Conservation (phyloP, 2,797 vertebrate genomes). For the Cyclopterus lumpus region DNA sequence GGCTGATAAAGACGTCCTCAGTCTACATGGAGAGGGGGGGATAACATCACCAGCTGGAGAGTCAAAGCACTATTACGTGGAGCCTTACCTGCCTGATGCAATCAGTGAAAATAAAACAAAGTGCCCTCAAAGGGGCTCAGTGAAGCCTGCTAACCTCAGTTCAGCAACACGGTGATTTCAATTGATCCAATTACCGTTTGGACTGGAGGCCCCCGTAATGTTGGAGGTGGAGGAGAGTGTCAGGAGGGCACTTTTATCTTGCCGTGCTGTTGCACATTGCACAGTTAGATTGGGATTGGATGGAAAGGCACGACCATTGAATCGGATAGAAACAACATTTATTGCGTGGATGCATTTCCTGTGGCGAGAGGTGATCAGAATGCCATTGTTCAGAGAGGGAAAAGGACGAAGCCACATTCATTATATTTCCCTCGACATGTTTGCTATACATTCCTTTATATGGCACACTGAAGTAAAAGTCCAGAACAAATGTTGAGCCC, state of each 20-base stretch:
- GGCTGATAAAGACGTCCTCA: conserved; percentile 63
- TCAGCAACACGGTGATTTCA: conserved; percentile 56
- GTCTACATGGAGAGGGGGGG: conserved; percentile 47
- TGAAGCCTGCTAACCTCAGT: conserved; percentile 59
- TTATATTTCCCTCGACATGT: conserved; percentile 1
- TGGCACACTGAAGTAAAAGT: neutral
- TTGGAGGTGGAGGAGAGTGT: conserved; percentile 35
- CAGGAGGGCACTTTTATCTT: conserved; percentile 54
- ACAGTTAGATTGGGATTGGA: conserved; percentile 26
- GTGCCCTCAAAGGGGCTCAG: conserved; percentile 48
- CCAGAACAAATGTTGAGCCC: neutral
- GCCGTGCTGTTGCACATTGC: conserved; percentile 32
- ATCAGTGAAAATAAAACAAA: conserved; percentile 73
- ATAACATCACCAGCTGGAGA: conserved; percentile 67
- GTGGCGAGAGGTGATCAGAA: conserved; percentile 5
- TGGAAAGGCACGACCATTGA: neutral
- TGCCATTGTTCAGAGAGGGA: neutral
- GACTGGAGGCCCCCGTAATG: conserved; percentile 22
- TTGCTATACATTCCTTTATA: neutral
- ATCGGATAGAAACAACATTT: conserved; percentile 2
- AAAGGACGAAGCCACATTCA: neutral
- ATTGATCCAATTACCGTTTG: conserved; percentile 73
- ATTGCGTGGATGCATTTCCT: conserved; percentile 7
- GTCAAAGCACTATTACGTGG: conserved; percentile 48
- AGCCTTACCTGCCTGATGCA: conserved; percentile 71